Evolutionary conservation across 1,140 invertebrate genomes (phyloP), one percentile per base, ranked within the genome.

Genomic region (Wasmannia auropunctata): DNA sequence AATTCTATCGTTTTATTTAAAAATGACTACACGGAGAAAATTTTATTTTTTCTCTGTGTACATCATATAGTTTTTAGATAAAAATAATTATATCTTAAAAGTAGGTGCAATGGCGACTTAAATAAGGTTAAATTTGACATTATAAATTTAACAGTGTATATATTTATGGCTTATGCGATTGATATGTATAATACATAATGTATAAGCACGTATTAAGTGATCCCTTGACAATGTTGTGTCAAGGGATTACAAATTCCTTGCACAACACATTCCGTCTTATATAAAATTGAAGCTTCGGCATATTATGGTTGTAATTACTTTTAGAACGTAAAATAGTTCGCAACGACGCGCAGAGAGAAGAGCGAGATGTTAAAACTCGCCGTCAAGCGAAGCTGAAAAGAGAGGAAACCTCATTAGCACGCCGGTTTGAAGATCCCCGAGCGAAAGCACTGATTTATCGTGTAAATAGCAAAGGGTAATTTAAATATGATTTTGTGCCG

Each of bases 301-400:
- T 43, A 40, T 46, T 67, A 43, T 49, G 46, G 56, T 87, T 87
- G 58, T 87, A 87, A 87, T 87, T 87, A 80, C 85, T 86, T 75
- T 25, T n/a, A 11, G 16, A 63, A 34, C 46, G 56, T 87, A 63
- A 87, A 87, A 72, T 62, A 86, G 22, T 43, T 62, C 7, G 11
- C 37, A 43, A 40, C 31, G 46, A 46, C n/a, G 10, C 7, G 22
- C 5, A 25, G 16, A 28, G 60, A 34, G 22, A 6, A 51, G 22
- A 25, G 43, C 34, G 16, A 54, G 28, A 58, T 46, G 51, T 87
- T 87, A 65, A 87, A 87, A 87, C 56, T 70, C 8, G 22, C 25
- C n/a, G 5, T 22, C 54, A 51, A 60, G 43, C 43, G 34, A 51
- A 34, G 43, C 14, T 60, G 54, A 79, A 51, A 67, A 79, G 67